These are phyloP conservation scores for Agelastica alni DNA, from an alignment of 2,888 invertebrate genomes.

Conservation along the genomic window DNA sequence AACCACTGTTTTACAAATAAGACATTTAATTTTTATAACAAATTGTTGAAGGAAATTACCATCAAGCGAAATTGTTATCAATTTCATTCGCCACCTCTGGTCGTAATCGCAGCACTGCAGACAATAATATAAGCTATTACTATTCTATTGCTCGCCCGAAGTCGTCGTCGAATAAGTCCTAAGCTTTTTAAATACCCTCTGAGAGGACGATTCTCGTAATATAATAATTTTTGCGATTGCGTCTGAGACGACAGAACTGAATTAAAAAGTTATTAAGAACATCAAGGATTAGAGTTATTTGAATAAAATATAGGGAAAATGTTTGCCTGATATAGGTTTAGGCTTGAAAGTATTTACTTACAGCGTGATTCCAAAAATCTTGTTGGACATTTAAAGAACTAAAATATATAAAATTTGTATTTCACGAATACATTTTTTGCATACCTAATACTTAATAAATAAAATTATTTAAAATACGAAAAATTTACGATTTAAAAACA, in stretches of 20 bases:
- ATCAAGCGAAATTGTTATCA: constrained; percentile 10
- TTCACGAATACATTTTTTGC: no score
- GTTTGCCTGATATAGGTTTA: background rate
- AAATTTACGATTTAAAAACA: no score
- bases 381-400: no score
- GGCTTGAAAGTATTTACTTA: no score
- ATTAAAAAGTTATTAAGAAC: constrained; percentile 48
- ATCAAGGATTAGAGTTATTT: constrained; percentile 28
- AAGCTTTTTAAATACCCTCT: constrained; percentile 51
- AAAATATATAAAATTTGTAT: no score
- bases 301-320: constrained; percentile 23
- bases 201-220: constrained; percentile 40
- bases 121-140: constrained; percentile 56
- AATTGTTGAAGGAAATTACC: no score
- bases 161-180: constrained; percentile 46
- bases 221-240: constrained; percentile 53
- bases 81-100: constrained; percentile 23
- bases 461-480: no score
- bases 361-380: no score
- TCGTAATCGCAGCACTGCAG: constrained; percentile 53
- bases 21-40: no score
- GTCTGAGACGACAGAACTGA: constrained; percentile 45
- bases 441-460: no score
- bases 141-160: constrained; percentile 54
- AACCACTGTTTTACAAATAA: no score